A percentile compares a stretch with the other conserved stretches of the same genome.
Evolutionary conservation across 1,140 invertebrate genomes (phyloP).

Genomic region (Bombus balteatus): DNA sequence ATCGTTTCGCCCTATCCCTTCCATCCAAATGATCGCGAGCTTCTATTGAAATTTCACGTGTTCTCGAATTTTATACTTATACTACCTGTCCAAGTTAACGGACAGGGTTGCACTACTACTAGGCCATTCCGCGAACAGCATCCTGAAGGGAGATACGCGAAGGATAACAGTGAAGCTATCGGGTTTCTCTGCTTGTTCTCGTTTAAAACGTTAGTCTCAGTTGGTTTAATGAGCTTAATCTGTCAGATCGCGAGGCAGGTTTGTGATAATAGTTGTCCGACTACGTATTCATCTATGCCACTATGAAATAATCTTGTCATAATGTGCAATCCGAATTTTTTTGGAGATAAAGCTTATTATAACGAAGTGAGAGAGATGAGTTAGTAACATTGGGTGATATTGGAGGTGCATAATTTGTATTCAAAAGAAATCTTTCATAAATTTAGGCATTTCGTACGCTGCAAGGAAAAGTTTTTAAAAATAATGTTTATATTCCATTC

Average conservation of each 20-base stretch:
- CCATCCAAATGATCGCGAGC: neutral
- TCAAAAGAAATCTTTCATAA: too few relatives aligned
- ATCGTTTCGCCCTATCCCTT: neutral
- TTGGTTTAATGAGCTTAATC: neutral
- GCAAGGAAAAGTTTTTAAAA: too few relatives aligned
- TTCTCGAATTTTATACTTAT: constrained; percentile 1
- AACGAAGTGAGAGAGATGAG: too few relatives aligned
- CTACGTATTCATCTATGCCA: neutral
- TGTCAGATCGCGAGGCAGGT: neutral
- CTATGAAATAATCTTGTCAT: neutral
- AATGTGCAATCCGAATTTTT: too few relatives aligned
- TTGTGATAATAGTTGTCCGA: neutral
- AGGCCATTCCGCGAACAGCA: neutral
- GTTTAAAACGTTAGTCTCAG: neutral
- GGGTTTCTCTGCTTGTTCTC: neutral
- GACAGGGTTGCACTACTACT: neutral
- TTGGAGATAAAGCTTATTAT: too few relatives aligned
- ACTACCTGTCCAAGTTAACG: neutral
- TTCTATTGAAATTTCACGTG: constrained; percentile 22
- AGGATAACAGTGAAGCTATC: neutral
- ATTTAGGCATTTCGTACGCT: too few relatives aligned
- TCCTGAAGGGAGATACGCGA: neutral
- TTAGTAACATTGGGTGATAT: too few relatives aligned
- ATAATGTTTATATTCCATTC: too few relatives aligned
- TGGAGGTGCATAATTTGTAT: too few relatives aligned